Evolutionary conservation across 37 sponge, comb jelly and placozoan species (phyloP).

Genomic region (Dysidea cf. avara): DNA sequence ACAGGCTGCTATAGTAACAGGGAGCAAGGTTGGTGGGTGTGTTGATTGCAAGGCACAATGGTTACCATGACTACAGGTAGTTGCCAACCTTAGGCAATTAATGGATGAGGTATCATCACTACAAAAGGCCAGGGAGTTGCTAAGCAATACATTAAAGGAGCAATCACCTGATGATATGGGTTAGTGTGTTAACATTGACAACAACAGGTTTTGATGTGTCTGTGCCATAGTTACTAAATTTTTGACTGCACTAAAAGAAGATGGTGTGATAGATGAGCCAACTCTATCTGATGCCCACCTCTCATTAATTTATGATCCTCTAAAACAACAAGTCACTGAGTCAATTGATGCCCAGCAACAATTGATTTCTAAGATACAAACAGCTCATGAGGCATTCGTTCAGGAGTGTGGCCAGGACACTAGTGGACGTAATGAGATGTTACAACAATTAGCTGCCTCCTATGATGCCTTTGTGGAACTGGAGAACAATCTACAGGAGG

Average conservation of each 20-base stretch:
- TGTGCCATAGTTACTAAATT: constrained; percentile 68
- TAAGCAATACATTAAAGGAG: constrained; percentile 63
- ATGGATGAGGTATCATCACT: constrained; percentile 86
- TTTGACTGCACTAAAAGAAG: constrained; percentile 67
- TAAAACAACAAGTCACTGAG: constrained; percentile 69
- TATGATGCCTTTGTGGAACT: constrained; percentile 88
- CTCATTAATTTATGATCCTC: constrained; percentile 46
- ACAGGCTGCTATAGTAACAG: constrained; percentile 24
- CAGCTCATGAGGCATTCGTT: constrained; percentile 42
- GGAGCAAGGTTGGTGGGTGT: constrained; percentile 40
- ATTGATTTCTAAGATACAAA: constrained; percentile 34
- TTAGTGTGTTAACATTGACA: background rate
- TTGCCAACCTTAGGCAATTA: constrained; percentile 60
- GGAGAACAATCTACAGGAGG: constrained; percentile 75
- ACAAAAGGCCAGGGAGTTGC: constrained; percentile 83
- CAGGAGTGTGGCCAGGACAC: constrained; percentile 30
- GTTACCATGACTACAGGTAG: constrained; percentile 48
- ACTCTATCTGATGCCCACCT: constrained; percentile 76
- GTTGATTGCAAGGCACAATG: no score
- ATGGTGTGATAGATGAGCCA: constrained; percentile 80
- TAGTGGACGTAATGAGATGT: constrained; percentile 63
- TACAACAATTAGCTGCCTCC: constrained; percentile 75
- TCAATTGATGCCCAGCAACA: constrained; percentile 34
- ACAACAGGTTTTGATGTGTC: background rate
- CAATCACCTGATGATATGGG: constrained; percentile 37